Conservation (phyloP, 2,113 vertebrate genomes). For the Fregata magnificens region DNA sequence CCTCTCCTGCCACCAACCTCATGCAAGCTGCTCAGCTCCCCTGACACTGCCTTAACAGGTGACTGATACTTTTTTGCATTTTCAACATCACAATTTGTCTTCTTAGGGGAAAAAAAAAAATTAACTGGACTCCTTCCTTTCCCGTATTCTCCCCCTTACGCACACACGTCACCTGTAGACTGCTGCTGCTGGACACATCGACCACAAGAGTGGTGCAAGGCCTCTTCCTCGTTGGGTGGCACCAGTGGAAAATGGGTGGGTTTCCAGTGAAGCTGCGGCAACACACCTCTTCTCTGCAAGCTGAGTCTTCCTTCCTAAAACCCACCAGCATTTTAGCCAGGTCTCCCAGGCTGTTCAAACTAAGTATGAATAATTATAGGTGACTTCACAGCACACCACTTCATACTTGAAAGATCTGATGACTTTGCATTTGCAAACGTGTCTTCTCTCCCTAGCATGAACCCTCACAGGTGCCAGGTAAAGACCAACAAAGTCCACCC, state of each 20-base stretch:
- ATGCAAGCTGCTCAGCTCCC: neutral
- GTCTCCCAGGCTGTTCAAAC: neutral
- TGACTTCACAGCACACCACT: neutral
- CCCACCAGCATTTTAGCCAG: rapidly evolving
- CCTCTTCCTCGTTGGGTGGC: rapidly evolving
- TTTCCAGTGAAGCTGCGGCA: neutral
- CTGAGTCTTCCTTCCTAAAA: neutral
- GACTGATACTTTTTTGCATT: neutral
- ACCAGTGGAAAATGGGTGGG: neutral
- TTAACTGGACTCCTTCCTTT: neutral
- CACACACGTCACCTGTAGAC: rapidly evolving
- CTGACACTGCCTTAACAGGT: neutral
- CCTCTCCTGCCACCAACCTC: neutral
- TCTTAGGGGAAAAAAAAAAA: neutral
- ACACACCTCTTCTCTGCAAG: neutral
- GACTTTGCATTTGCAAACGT: neutral
- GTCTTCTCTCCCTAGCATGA: neutral
- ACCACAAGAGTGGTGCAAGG: neutral
- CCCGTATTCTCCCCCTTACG: rapidly evolving
- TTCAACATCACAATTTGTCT: neutral
- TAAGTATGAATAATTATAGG: neutral
- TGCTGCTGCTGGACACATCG: neutral
- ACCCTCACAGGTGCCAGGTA: neutral
- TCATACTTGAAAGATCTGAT: neutral
- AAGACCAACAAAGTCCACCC: neutral